Conservation (phyloP, 2,113 vertebrate genomes). For the Gopherus evgoodei region DNA sequence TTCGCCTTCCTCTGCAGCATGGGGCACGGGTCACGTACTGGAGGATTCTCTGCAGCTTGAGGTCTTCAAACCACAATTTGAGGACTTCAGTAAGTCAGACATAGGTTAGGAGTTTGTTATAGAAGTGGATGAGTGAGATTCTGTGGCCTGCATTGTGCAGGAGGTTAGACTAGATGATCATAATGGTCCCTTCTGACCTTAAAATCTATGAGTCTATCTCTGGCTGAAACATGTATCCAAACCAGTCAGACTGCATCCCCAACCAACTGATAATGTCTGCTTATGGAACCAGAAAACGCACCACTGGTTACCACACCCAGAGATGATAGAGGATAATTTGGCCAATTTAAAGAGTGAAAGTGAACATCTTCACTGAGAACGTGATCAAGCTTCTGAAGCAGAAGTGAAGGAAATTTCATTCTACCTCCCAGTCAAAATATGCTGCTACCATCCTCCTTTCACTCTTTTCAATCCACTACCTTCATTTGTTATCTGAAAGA, state of each 20-base stretch:
- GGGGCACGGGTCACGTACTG: too few species aligned
- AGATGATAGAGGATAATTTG: not conserved
- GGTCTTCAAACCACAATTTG: too few species aligned
- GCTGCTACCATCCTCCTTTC: not conserved
- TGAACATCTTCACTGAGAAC: not conserved
- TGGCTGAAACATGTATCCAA: not conserved
- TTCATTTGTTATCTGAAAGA: not conserved
- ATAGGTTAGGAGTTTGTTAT: too few species aligned
- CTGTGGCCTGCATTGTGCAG: too few species aligned
- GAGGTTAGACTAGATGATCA: too few species aligned
- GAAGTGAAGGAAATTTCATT: accelerated
- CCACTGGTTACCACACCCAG: not conserved
- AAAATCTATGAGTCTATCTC: not conserved
- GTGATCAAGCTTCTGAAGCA: not conserved
- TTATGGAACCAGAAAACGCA: not conserved
- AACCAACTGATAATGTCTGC: not conserved
- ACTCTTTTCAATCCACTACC: not conserved
- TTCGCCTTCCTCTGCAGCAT: too few species aligned
- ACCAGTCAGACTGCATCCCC: accelerated
- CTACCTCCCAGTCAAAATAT: not conserved
- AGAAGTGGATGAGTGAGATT: too few species aligned
- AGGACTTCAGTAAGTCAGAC: too few species aligned
- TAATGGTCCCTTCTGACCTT: too few species aligned
- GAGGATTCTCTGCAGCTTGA: too few species aligned
- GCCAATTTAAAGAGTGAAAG: not conserved